These are phyloP conservation scores for Procavia capensis DNA, from an alignment of 2,113 vertebrate species.

Conservation along the genomic window DNA sequence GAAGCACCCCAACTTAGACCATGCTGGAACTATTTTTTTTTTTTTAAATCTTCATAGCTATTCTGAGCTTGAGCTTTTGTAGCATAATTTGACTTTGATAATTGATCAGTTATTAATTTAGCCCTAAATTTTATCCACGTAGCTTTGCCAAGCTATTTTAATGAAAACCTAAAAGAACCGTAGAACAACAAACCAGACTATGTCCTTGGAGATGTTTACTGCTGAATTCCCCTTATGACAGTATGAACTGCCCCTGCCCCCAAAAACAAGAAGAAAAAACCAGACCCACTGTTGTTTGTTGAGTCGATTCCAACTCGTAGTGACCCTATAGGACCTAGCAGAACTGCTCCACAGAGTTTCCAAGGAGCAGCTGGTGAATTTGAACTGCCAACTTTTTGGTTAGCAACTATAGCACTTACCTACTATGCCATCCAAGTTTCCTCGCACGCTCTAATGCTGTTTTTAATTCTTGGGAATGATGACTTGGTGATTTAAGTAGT, in stretches of 20 bases:
- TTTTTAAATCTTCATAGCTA: neutral
- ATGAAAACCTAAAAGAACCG: neutral
- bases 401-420: no score
- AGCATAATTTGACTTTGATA: neutral
- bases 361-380: no score
- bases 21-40: neutral
- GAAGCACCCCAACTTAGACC: neutral
- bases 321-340: no score
- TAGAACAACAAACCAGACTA: constrained; percentile 51
- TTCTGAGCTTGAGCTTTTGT: constrained; percentile 5
- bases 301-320: no score
- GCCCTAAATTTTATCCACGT: neutral
- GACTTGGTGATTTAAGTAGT: neutral
- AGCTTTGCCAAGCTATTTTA: neutral
- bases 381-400: no score
- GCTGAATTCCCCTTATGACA: no score
- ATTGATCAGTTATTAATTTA: constrained; percentile 26
- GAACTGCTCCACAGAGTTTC: no score
- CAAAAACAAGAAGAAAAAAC: no score
- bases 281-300: no score
- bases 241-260: no score
- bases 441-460: neutral
- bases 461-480: constrained; percentile 37
- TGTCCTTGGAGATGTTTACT: neutral
- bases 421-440: no score